Evolutionary conservation across 2,888 invertebrate species (phyloP).

Genomic region (Mycalesis mineus): DNA sequence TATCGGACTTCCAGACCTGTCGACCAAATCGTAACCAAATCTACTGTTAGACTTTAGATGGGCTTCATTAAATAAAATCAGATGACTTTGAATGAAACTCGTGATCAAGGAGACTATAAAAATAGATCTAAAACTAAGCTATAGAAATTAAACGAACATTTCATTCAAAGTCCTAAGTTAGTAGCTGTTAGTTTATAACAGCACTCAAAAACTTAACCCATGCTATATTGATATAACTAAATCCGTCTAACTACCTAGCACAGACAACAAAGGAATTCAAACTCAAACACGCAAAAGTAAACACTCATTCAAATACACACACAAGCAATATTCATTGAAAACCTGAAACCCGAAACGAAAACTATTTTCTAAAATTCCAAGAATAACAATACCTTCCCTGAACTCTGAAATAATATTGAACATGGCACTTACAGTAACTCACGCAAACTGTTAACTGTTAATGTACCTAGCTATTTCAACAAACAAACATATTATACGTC

Average conservation of each 20-base stretch:
- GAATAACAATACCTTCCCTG: conserved; percentile 10
- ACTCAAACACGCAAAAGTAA: conserved; percentile 22
- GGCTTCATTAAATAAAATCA: conserved; percentile 18
- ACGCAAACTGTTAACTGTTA: conserved; percentile 47
- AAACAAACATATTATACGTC: conserved; percentile 27
- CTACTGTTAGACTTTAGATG: conserved; percentile 67
- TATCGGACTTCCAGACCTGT: conserved; percentile 93
- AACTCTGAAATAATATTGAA: conserved; percentile 11
- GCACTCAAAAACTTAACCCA: conserved; percentile 55
- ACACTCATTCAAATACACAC: conserved; percentile 3
- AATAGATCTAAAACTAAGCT: background rate
- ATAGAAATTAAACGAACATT: conserved; percentile 29
- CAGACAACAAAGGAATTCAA: conserved; percentile 16
- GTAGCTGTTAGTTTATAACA: conserved; percentile 78
- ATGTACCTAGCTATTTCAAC: conserved; percentile 24
- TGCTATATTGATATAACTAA: conserved; percentile 14
- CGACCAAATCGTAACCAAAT: conserved; percentile 66
- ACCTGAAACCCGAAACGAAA: conserved; percentile 19
- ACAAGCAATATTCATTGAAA: conserved; percentile 12
- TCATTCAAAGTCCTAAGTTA: conserved; percentile 72
- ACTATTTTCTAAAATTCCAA: conserved; percentile 12
- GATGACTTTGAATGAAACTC: conserved; percentile 62
- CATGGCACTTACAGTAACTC: conserved; percentile 29
- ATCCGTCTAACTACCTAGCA: conserved; percentile 16
- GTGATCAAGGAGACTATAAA: background rate